These are phyloP conservation scores for Noctua pronuba DNA, from an alignment of 2,888 invertebrate species.

Conservation along the genomic window DNA sequence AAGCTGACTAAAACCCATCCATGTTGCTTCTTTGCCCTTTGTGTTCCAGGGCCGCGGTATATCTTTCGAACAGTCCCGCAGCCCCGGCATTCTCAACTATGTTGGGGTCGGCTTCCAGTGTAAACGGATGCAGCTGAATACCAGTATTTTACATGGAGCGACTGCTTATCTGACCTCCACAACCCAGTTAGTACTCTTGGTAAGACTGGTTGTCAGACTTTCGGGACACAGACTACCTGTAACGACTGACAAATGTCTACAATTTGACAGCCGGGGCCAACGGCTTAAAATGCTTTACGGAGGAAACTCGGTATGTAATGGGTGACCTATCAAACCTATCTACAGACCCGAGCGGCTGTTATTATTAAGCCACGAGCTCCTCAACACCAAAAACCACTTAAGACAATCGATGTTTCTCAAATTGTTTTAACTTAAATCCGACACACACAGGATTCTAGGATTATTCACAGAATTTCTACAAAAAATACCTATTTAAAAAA, in stretches of 20 bases:
- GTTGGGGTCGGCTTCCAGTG: not conserved
- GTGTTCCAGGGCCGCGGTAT: too few species aligned
- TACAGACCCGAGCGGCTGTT: not conserved
- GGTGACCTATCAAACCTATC: too few species aligned
- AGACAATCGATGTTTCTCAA: not conserved
- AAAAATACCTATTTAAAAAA: constrained; percentile 17
- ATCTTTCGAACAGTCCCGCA: too few species aligned
- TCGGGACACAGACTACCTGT: not conserved
- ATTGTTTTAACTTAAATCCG: not conserved
- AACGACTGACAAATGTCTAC: not conserved
- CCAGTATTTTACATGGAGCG: not conserved
- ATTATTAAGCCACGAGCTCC: not conserved
- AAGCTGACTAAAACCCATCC: too few species aligned
- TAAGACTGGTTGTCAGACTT: not conserved
- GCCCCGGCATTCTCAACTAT: too few species aligned
- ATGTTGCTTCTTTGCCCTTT: too few species aligned
- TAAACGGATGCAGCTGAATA: not conserved
- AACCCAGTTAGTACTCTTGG: not conserved
- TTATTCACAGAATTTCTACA: constrained; percentile 14
- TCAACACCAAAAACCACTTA: not conserved
- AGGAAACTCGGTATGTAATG: not conserved
- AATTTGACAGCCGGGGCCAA: not conserved
- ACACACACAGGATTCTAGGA: not conserved
- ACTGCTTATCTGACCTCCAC: not conserved
- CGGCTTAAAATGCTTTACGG: not conserved